Base-by-base conservation (phyloP, 1,140 invertebrate genomes). In the Apocrypta bakeri region DNA sequence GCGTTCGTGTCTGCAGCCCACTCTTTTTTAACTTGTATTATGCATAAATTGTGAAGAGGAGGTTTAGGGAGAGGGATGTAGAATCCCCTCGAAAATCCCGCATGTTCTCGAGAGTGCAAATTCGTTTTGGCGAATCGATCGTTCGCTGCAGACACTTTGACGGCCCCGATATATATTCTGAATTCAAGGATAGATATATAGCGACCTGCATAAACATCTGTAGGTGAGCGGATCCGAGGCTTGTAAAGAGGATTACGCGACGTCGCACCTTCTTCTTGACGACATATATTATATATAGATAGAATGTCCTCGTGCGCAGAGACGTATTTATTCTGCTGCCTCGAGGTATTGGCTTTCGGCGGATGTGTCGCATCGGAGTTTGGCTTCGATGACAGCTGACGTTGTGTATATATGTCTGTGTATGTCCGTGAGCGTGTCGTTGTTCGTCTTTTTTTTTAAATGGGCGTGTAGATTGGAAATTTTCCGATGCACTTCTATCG, bases 201-300 rank as follows among this genome's bases (percentile, higher is more conserved):
- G 17, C 21, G 25, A 9, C 17, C 40, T 40, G 66, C 76, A 71
- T 24, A 79, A 71, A 56, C 42, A 33, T 79, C n/a, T n/a, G 40
- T 56, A 56, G 48, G 48, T 56, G 48, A 56, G 14, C 6, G 21
- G 25, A 14, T 7, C 14, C 24, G 64, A 29, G 64, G 25, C 9
- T 66, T 29, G 27, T 76, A 64, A 37, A 29, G 21, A 29, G 33
- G 75, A 78, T 78, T 78, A 66, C 24, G 61, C 12, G 9, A 66
- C 63, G 12, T 48, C 42, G 42, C 42, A 48, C 42, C 42, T 48
- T 48, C 42, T 48, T 48, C 42, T 48, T 1, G 7, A 17, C 42
- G 42, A 17, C 12, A 48, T 48, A 48, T 9, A 17, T 48, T 14
- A 9, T 48, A 48, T 17, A 48, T 42, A 14, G 40, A 64, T 64